A percentile compares a stretch with the other conserved stretches of the same genome.
These are phyloP conservation scores for Petrophora chlorosata DNA, from an alignment of 2,888 invertebrate genomes.

Conservation along the genomic window DNA sequence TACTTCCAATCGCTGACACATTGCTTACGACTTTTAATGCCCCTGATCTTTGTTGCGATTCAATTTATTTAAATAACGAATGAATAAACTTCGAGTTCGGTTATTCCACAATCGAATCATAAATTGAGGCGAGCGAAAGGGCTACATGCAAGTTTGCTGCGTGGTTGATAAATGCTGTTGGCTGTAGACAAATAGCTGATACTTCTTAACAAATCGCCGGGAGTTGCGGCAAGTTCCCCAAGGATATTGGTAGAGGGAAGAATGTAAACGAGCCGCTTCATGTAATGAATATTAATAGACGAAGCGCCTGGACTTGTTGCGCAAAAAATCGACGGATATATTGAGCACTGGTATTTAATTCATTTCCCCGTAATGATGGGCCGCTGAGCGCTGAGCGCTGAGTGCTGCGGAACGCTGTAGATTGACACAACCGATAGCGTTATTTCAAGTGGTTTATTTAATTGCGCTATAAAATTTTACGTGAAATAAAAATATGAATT, in stretches of 20 bases:
- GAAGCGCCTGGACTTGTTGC: slow-evolving; percentile 40
- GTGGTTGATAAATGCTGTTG: slow-evolving; percentile 60
- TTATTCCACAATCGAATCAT: slow-evolving; percentile 59
- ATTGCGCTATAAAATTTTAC: slow-evolving; percentile 36
- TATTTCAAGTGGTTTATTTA: slow-evolving; percentile 33
- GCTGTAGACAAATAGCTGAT: slow-evolving; percentile 68
- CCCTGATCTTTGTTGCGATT: slow-evolving; percentile 31
- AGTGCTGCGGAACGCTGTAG: slow-evolving; percentile 12
- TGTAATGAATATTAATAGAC: slow-evolving; percentile 65
- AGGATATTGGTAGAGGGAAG: slow-evolving; percentile 50
- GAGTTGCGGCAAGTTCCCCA: slow-evolving; percentile 44
- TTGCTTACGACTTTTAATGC: slow-evolving; percentile 29
- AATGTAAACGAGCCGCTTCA: slow-evolving; percentile 51
- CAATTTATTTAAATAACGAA: slow-evolving; percentile 38
- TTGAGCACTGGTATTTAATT: slow-evolving; percentile 29
- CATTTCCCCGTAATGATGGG: slow-evolving; percentile 22
- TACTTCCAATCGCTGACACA: slow-evolving; percentile 23
- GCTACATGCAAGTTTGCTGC: slow-evolving; percentile 45
- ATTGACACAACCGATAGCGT: slow-evolving; percentile 33
- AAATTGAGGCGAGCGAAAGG: slow-evolving; percentile 52
- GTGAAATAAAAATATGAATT: slow-evolving; percentile 34
- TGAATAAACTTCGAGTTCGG: slow-evolving; percentile 43
- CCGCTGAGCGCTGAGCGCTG: background rate
- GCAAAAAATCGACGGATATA: slow-evolving; percentile 44
- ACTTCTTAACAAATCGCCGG: slow-evolving; percentile 62